Evolutionary conservation across 2,888 invertebrate genomes (phyloP), one percentile per base, ranked within the genome.

Genomic region (Ennomos quercinarius): DNA sequence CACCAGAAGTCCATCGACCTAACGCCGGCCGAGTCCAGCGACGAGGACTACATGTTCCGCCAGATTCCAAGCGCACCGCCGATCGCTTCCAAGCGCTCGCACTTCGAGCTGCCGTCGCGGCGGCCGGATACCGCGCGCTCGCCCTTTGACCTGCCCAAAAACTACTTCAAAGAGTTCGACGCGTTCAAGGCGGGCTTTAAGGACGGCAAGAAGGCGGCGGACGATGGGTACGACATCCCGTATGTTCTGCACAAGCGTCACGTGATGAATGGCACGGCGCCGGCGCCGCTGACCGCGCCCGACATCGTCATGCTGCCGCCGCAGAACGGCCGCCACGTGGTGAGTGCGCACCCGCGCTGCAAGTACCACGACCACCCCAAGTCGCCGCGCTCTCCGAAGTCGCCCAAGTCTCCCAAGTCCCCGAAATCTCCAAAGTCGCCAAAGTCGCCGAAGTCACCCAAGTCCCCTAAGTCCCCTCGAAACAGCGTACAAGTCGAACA

Each of bases 1-100:
- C 97, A 97, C 84, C 97, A 97, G 74, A 97, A 97, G 78, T 97
- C 97, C 0, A 97, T 97, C 60, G 97, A 97, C 77, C 86, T 97
- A 35, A 97, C 97, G 1, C 97, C 97, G 5, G 96, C 96, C 0
- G 97, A 97, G 83, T 97, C 97, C 0, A 96, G 97, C 61, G 97
- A 97, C 74, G 97, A 97, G 80, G 97, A 97, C 81, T 96, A 95
- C 73, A 94, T 96, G 13, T 96, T 95, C 74, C 95, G 95, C 63
- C 96, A 96, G 87, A 96, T 96, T 71, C 95, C 95, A 0, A 95
- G 95, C 77, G 95, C 96, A 17, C 95, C 95, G 0, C 95, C 94
- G 0, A 93, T 96, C 12, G 95, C 96, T 57, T 95, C 95, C 43
- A 95, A 95, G 66, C 94, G 95, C 64, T 95, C 95, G 2, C 95